A percentile compares a stretch with the other conserved stretches of the same genome.
These are phyloP conservation scores for Galerucella nymphaeae DNA, from an alignment of 2,888 invertebrate species.

Conservation along the genomic window DNA sequence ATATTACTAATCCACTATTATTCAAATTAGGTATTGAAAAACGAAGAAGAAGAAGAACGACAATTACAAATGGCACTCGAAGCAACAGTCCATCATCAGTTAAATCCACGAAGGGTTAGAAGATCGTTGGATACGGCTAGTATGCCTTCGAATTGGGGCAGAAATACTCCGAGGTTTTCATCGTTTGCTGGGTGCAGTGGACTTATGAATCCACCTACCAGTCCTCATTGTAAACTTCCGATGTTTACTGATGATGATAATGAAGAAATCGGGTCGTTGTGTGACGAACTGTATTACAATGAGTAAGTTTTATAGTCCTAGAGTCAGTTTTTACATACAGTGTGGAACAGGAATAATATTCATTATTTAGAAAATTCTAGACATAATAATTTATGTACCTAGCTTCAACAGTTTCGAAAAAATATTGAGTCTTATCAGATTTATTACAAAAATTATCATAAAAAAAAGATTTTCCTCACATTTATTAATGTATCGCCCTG, in stretches of 20 bases:
- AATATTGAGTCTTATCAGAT: too few relatives aligned
- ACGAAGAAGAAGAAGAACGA: conserved; percentile 77
- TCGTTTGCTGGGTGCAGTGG: conserved; percentile 79
- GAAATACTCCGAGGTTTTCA: conserved; percentile 68
- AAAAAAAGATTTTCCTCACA: too few relatives aligned
- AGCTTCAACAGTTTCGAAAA: too few relatives aligned
- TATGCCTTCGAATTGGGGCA: conserved; percentile 67
- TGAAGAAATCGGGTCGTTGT: conserved; percentile 58
- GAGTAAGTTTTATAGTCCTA: conserved; percentile 49
- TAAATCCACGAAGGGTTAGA: conserved; percentile 65
- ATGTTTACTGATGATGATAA: conserved; percentile 69
- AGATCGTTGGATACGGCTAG: conserved; percentile 73
- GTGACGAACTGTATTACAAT: conserved; percentile 60
- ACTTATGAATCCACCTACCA: conserved; percentile 73
- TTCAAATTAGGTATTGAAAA: conserved; percentile 24
- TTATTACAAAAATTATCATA: too few relatives aligned
- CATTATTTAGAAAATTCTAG: too few relatives aligned
- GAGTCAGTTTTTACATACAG: too few relatives aligned
- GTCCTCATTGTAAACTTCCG: conserved; percentile 72
- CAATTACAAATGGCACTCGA: conserved; percentile 81
- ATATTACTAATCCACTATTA: not conserved
- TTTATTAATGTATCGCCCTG: too few relatives aligned
- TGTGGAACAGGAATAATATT: too few relatives aligned
- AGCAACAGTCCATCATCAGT: conserved; percentile 71
- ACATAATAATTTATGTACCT: too few relatives aligned